phyloP scores from a whole-genome alignment of 2,888 invertebrate genomes.

The Carabus problematicus region DNA sequence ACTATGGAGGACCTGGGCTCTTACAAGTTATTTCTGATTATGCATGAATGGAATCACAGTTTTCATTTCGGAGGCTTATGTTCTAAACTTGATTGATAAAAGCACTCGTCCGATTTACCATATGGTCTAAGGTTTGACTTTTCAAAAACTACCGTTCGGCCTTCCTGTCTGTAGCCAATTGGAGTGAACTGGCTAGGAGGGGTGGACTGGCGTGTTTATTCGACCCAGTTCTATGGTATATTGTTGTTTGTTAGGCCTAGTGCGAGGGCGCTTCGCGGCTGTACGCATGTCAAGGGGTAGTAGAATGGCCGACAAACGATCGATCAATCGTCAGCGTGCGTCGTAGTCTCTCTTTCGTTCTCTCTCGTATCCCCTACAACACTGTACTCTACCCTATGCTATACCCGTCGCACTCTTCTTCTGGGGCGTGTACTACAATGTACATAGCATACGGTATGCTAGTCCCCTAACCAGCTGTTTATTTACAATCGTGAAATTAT shows the following conservation, averaged over 20 bases:
- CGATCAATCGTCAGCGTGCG: constrained; percentile 37
- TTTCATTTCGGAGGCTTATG: too few species aligned
- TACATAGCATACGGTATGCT: background rate
- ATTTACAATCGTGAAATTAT: constrained; percentile 19
- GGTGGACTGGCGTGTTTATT: constrained; percentile 20
- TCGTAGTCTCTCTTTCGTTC: constrained; percentile 18
- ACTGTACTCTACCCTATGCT: background rate
- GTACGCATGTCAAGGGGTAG: constrained; percentile 35
- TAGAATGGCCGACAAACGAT: constrained; percentile 38
- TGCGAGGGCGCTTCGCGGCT: background rate
- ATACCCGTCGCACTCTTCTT: constrained; percentile 23
- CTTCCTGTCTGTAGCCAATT: too few species aligned
- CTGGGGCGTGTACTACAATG: constrained; percentile 21
- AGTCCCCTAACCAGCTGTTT: constrained; percentile 32
- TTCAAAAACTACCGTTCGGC: too few species aligned
- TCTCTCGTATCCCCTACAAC: constrained; percentile 16
- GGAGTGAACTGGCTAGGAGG: too few species aligned
- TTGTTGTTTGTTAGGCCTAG: constrained; percentile 33
- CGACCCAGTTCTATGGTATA: constrained; percentile 33
- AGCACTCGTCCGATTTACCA: too few species aligned
- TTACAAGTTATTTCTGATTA: background rate
- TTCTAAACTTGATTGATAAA: too few species aligned
- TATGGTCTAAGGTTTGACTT: too few species aligned
- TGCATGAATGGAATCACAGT: too few species aligned
- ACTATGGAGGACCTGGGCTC: background rate